A percentile compares a stretch with the other conserved stretches of the same genome.
Evolutionary conservation across 2,113 vertebrate genomes (phyloP).

Genomic region (Vidua chalybeata): DNA sequence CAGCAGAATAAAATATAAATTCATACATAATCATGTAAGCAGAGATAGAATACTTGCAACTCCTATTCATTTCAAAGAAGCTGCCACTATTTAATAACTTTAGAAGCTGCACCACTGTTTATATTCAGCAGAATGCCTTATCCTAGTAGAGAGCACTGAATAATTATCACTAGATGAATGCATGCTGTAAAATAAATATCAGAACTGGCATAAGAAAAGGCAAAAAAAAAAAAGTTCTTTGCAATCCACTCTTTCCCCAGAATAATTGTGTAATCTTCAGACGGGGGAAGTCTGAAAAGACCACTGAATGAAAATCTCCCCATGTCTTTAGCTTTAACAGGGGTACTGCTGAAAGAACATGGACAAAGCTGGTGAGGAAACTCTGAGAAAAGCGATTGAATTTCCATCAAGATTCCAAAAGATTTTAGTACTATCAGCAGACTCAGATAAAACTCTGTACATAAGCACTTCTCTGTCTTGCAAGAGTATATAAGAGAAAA

Average conservation of each 20-base stretch:
- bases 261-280: slow-evolving; percentile 2
- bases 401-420: slow-evolving; percentile 52
- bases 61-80: slow-evolving; percentile 48
- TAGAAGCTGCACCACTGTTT: slow-evolving; percentile 17
- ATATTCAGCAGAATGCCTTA: slow-evolving; percentile 40
- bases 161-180: slow-evolving; percentile 28
- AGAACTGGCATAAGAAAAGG: background rate
- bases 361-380: background rate
- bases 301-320: background rate
- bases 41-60: slow-evolving; percentile 32
- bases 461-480: slow-evolving; percentile 51
- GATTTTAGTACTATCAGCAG: slow-evolving; percentile 63
- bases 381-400: slow-evolving; percentile 32
- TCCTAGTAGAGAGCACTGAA: background rate
- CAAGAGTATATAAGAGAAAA: slow-evolving; percentile 16
- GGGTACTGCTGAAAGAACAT: background rate
- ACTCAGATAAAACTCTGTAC: slow-evolving; percentile 43
- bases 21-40: slow-evolving; percentile 49
- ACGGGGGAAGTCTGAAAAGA: background rate
- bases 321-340: background rate
- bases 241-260: background rate
- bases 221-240: background rate
- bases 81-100: slow-evolving; percentile 36
- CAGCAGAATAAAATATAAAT: slow-evolving; percentile 46
- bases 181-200: slow-evolving; percentile 28